Evolutionary conservation across 1,140 invertebrate species (phyloP), one percentile per base, ranked within the genome.

Genomic region (Dreissena polymorpha): DNA sequence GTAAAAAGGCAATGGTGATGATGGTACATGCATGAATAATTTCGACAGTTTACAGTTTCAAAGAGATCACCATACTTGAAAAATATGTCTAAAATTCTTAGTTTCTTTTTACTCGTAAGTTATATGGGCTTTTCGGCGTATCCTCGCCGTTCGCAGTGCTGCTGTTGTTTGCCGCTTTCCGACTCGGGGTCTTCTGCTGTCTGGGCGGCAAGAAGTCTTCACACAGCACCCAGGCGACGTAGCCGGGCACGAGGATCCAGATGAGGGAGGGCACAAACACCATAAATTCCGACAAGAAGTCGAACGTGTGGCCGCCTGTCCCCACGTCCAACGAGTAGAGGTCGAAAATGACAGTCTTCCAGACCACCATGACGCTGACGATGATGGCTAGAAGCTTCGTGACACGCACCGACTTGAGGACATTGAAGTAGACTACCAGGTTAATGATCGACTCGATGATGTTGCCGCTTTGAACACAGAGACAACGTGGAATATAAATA

Each of bases 271-370:
- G 49, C 7, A 63, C 63, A 27, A 68, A 77, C n/a, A 77, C 64
- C 16, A 77, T n/a, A 16, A 77, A 65, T 53, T 77, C 75, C 3
- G 60, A 18, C 29, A 51, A 53, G 8, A 29, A 29, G 10, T 53
- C 60, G 18, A 68, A 39, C 10, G 63, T 23, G 23, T 64, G 75
- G 6, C 75, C 75, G 18, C 75, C 75, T 67, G 51, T 18, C 6
- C 75, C 75, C 0, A 65, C 21, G 18, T 77, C 75, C 16, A 77
- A 23, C 2, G 75, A 77, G 75, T 77, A 77, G 8, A 77, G 6
- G 25, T 49, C 64, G 50, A 77, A 77, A 10, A 77, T 14, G 14
- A 77, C 50, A 8, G 75, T 77, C 23, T 77, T 77, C 60, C 65
- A 77, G 10, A 16, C 29, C n/a, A 63, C 68, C 75, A 77, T 77